A percentile compares a stretch with the other conserved stretches of the same genome.
phyloP scores from a whole-genome alignment of 1,140 invertebrate genomes.

The Lordiphosa clarofinis region DNA sequence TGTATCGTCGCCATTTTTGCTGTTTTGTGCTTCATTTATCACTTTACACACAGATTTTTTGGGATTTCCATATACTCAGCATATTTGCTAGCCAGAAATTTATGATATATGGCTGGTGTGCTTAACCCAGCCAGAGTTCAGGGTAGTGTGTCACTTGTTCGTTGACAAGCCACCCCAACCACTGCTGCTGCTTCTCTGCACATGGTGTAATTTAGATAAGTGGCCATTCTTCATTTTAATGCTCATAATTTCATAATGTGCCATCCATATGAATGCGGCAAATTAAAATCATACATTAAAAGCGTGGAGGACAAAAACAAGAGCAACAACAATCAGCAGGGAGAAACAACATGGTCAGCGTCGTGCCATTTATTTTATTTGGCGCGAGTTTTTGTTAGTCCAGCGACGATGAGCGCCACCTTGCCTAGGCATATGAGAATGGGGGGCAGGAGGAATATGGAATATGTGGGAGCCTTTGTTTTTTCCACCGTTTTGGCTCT shows the following conservation, averaged over 20 bases:
- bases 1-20: slow-evolving; percentile 61
- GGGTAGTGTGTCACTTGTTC: slow-evolving; percentile 54
- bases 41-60: slow-evolving; percentile 33
- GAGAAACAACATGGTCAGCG: slow-evolving; percentile 70
- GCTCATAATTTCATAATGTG: slow-evolving; percentile 79
- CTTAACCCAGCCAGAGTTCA: slow-evolving; percentile 59
- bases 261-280: slow-evolving; percentile 54
- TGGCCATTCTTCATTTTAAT: slow-evolving; percentile 79
- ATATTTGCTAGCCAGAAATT: slow-evolving; percentile 50
- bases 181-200: slow-evolving; percentile 31
- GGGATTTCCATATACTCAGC: slow-evolving; percentile 72
- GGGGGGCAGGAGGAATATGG: slow-evolving; percentile 55
- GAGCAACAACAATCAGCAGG: neutral
- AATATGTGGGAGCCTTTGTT: slow-evolving; percentile 57
- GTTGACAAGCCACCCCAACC: slow-evolving; percentile 47
- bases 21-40: slow-evolving; percentile 69
- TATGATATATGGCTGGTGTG: slow-evolving; percentile 57
- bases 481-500: slow-evolving; percentile 53
- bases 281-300: slow-evolving; percentile 62
- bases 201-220: slow-evolving; percentile 79
- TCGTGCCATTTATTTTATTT: slow-evolving; percentile 67
- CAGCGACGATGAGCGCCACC: slow-evolving; percentile 34
- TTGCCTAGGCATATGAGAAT: slow-evolving; percentile 35
- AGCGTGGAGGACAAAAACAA: slow-evolving; percentile 14
- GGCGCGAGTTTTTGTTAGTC: slow-evolving; percentile 52